Percentiles rank a stretch among this genome's conserved stretches.
Conservation (phyloP, 64 coral and sea anemone genomes). For the Dendrophyllia cribrosa region DNA sequence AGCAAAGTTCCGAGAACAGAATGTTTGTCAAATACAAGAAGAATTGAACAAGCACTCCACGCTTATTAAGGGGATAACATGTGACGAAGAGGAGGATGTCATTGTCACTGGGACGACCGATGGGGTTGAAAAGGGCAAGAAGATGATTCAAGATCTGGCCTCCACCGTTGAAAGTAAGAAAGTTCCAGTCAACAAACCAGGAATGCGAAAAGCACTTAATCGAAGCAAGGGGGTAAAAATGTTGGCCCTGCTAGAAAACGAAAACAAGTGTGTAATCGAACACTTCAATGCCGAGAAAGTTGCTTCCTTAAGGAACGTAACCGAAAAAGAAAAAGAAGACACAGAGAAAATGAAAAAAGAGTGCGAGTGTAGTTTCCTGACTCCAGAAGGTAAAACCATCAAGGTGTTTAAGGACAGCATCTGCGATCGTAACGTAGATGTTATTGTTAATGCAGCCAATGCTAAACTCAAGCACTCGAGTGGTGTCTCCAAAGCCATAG, state of each 20-base stretch:
- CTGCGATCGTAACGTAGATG: slow-evolving; percentile 53
- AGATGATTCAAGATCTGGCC: slow-evolving; percentile 20
- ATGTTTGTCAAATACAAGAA: slow-evolving; percentile 7
- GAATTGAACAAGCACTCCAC: slow-evolving; percentile 3
- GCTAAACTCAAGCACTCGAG: slow-evolving; percentile 41
- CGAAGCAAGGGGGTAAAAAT: slow-evolving; percentile 19
- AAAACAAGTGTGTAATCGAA: slow-evolving; percentile 15
- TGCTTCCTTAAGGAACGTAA: background rate
- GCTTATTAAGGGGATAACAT: background rate
- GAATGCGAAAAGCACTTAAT: slow-evolving; percentile 26
- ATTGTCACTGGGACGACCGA: slow-evolving; percentile 13
- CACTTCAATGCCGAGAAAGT: background rate
- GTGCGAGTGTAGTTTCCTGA: slow-evolving; percentile 5
- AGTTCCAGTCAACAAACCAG: slow-evolving; percentile 17
- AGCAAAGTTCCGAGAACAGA: background rate
- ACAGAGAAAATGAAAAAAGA: background rate
- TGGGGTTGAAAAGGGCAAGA: slow-evolving; percentile 2
- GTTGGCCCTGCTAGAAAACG: background rate
- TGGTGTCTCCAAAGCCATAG: slow-evolving; percentile 51
- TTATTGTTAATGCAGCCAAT: slow-evolving; percentile 78
- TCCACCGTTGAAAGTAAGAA: background rate
- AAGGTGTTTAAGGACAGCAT: slow-evolving; percentile 61
- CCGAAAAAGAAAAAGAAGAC: background rate
- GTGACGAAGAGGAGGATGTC: background rate
- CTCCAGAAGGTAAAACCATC: slow-evolving; percentile 24